Evolutionary conservation across 2,888 invertebrate genomes (phyloP).

Genomic region (Erebia epiphron): DNA sequence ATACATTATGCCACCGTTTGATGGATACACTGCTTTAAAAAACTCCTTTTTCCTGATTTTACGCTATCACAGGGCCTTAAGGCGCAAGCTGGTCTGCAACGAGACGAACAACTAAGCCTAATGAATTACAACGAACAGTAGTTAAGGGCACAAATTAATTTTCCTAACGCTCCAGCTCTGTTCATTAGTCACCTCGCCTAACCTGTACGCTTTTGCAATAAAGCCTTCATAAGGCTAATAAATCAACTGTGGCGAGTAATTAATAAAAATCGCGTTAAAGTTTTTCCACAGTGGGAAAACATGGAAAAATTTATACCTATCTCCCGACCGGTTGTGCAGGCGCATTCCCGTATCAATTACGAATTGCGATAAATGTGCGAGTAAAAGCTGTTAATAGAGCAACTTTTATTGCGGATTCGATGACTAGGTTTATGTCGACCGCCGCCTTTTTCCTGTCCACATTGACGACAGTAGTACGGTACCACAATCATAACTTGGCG

Average conservation of each 20-base stretch:
- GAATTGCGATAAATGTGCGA: slow-evolving; percentile 52
- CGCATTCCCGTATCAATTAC: slow-evolving; percentile 55
- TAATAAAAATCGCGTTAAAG: slow-evolving; percentile 67
- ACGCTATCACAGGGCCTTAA: too few relatives aligned
- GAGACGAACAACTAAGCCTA: slow-evolving; percentile 47
- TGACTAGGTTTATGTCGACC: slow-evolving; percentile 36
- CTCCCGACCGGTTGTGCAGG: slow-evolving; percentile 45
- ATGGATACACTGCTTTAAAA: too few relatives aligned
- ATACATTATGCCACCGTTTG: too few relatives aligned
- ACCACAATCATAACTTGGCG: slow-evolving; percentile 30
- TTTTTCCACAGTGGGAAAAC: slow-evolving; percentile 66
- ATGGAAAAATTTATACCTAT: slow-evolving; percentile 58
- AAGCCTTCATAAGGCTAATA: slow-evolving; percentile 44
- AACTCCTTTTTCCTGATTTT: too few relatives aligned
- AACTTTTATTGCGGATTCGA: slow-evolving; percentile 42
- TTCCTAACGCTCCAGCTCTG: slow-evolving; percentile 44
- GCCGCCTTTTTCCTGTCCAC: slow-evolving; percentile 40
- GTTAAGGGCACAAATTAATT: slow-evolving; percentile 54
- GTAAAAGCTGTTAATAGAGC: slow-evolving; percentile 54
- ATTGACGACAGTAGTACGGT: slow-evolving; percentile 23
- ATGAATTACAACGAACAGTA: slow-evolving; percentile 49
- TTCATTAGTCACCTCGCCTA: slow-evolving; percentile 39
- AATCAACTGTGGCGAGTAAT: slow-evolving; percentile 52
- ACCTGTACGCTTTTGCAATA: slow-evolving; percentile 47
- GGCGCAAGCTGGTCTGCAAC: slow-evolving; percentile 47